Evolutionary conservation across 2,113 vertebrate genomes (phyloP).

Genomic region (Sterna hirundo): DNA sequence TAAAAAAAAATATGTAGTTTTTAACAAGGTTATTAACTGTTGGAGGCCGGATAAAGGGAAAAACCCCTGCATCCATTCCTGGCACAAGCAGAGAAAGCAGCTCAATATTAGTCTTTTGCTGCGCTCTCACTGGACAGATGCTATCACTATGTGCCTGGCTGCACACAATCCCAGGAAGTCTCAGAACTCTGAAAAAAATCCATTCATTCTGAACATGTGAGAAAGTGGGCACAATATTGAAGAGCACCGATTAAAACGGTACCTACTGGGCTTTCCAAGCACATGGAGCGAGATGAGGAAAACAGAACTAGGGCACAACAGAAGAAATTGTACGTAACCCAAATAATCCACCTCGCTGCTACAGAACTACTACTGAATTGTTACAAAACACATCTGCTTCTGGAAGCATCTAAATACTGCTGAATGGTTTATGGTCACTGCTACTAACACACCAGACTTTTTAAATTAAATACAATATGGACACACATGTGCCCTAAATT

Average conservation of each 20-base stretch:
- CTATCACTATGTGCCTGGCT: not conserved
- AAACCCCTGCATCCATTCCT: not conserved
- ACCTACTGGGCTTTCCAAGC: not conserved
- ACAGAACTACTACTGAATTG: not conserved
- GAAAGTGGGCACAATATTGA: not conserved
- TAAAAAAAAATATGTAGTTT: not conserved
- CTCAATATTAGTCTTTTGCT: not conserved
- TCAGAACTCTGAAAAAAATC: not conserved
- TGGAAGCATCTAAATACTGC: not conserved
- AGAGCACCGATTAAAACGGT: accelerated
- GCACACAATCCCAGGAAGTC: not conserved
- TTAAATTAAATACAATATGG: not conserved
- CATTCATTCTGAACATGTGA: not conserved
- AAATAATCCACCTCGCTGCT: not conserved
- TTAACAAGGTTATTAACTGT: not conserved
- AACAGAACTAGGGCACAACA: accelerated
- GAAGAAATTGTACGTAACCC: not conserved
- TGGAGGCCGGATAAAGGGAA: not conserved
- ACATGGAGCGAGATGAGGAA: accelerated
- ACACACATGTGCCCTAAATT: not conserved
- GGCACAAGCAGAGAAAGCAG: not conserved
- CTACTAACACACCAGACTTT: not conserved
- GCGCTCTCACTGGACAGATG: slow-evolving; percentile 9
- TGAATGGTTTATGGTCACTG: not conserved
- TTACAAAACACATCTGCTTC: not conserved